A percentile compares a stretch with the other conserved stretches of the same genome.
phyloP scores from a whole-genome alignment of 2,797 vertebrate genomes.

The Sebastes itinus region DNA sequence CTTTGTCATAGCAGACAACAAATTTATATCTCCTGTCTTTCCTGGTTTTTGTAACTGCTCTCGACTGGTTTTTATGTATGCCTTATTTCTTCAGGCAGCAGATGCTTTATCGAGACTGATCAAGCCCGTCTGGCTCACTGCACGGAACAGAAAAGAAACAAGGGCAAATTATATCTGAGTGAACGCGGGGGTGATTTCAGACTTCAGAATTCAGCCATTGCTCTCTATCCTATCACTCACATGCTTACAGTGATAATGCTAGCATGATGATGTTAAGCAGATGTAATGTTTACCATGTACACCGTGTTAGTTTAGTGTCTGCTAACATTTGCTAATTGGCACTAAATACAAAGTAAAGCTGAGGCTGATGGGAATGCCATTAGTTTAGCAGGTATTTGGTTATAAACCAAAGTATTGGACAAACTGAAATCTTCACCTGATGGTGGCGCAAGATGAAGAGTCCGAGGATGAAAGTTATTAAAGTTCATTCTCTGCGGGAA shows the following conservation, averaged over 20 bases:
- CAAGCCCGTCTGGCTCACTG: neutral
- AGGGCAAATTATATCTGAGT: neutral
- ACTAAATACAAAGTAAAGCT: neutral
- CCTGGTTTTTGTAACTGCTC: neutral
- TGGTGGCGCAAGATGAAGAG: neutral
- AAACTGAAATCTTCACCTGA: neutral
- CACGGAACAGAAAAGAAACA: neutral
- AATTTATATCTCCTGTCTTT: slow-evolving; percentile 21
- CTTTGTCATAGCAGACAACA: slow-evolving; percentile 36
- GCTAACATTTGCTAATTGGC: neutral
- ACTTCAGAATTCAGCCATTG: fast-evolving
- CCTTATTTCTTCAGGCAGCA: neutral
- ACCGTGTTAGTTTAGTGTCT: too few relatives aligned
- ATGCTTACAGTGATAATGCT: too few relatives aligned
- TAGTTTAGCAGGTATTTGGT: neutral
- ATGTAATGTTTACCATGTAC: too few relatives aligned
- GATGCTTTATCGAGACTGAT: neutral
- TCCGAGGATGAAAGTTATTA: neutral
- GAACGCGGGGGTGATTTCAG: too few relatives aligned
- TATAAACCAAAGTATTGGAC: neutral
- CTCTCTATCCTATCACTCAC: too few relatives aligned
- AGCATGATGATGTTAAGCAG: too few relatives aligned
- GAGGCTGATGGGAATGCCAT: neutral
- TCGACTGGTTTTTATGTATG: neutral
- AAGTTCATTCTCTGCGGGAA: neutral